Evolutionary conservation across 2,113 vertebrate genomes (phyloP).

Genomic region (Erythrocercus mccallii): DNA sequence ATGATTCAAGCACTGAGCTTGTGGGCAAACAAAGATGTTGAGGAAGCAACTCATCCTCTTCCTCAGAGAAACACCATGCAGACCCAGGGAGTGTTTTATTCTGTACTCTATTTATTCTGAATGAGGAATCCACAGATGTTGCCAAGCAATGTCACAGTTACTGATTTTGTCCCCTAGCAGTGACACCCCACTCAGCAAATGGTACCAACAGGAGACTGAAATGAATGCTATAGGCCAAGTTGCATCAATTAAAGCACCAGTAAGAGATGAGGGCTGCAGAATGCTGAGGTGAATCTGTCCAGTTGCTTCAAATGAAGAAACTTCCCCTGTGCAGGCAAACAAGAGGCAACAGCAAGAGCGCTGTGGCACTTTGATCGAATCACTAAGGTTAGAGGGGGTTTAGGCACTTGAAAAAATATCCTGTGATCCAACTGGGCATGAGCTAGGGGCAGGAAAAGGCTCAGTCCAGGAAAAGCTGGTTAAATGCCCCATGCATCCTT

Average conservation of each 20-base stretch:
- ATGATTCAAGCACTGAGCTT: background rate
- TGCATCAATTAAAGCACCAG: background rate
- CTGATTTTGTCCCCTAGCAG: background rate
- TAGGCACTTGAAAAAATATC: background rate
- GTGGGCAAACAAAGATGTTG: background rate
- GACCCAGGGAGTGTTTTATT: background rate
- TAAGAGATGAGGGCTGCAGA: background rate
- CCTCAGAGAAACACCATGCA: background rate
- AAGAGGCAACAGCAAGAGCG: background rate
- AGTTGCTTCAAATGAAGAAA: background rate
- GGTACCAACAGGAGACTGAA: background rate
- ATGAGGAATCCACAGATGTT: background rate
- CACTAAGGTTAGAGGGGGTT: background rate
- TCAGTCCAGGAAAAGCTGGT: background rate
- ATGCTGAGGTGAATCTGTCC: background rate
- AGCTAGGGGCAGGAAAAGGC: background rate
- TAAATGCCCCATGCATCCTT: background rate
- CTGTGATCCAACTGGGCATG: background rate
- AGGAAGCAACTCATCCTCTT: background rate
- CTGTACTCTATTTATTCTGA: background rate
- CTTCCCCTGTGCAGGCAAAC: background rate
- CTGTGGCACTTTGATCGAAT: background rate
- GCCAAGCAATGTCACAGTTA: background rate
- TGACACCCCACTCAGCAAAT: background rate
- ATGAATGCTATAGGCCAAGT: fast-evolving